These are phyloP conservation scores for Pteropus rufus DNA, from an alignment of 2,797 vertebrate genomes.

Conservation along the genomic window DNA sequence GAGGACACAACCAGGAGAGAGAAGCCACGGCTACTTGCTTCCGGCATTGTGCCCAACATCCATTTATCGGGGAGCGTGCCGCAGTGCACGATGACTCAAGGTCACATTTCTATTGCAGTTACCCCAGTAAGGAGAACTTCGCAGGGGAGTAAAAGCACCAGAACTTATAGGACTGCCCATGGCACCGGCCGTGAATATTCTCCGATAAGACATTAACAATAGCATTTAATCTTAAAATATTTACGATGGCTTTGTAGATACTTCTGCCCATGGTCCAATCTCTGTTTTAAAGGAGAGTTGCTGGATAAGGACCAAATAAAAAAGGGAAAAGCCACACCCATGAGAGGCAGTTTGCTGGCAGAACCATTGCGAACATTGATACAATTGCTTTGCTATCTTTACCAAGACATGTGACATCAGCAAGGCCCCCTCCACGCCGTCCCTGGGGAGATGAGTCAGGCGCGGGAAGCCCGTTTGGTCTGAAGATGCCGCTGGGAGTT, in stretches of 20 bases:
- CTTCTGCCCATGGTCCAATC: not conserved
- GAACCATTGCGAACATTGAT: not conserved
- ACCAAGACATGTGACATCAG: not conserved
- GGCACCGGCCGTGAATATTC: rapidly evolving
- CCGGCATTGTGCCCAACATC: rapidly evolving
- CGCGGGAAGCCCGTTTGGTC: rapidly evolving
- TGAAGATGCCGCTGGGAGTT: no score
- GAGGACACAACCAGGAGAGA: rapidly evolving
- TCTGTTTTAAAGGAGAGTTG: not conserved
- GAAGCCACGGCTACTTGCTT: rapidly evolving
- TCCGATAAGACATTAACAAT: no score
- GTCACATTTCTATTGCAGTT: rapidly evolving
- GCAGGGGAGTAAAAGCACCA: no score
- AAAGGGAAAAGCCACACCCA: no score
- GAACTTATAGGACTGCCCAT: rapidly evolving
- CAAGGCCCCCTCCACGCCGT: rapidly evolving
- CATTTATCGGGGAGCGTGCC: rapidly evolving
- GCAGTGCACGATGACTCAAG: rapidly evolving
- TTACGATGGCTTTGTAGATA: not conserved
- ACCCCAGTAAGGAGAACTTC: rapidly evolving
- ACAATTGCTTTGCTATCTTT: not conserved
- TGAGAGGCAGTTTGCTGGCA: rapidly evolving
- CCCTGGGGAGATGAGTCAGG: not conserved
- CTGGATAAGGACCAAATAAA: not conserved
- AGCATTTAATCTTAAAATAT: not conserved